Base-by-base conservation (phyloP, 2,113 vertebrate genomes). In the Caranx ignobilis region DNA sequence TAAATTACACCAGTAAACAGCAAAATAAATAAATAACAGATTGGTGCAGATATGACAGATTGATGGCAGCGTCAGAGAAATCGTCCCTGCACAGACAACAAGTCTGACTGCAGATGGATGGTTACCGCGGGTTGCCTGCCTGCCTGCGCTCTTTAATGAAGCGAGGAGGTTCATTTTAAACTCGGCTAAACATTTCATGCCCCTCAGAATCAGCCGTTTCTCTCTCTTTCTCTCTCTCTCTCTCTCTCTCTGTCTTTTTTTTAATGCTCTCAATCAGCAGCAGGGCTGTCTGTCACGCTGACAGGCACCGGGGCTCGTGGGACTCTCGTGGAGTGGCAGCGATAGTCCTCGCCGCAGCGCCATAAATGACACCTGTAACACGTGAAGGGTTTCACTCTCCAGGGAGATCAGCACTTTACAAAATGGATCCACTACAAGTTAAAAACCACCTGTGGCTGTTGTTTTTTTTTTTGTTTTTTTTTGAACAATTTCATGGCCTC, bases 261-360 rank as follows among this genome's bases (percentile, higher is more conserved):
- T 65, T n/a, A 77, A 35, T 12, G 59, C 75, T 84, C 50, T 74
- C 75, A 60, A 78, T 89, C 89, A 83, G 67, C 43, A 3, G 67
- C 73, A 2, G 56, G 69, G 75, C 55, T 78, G 87, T 78, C 85
- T 77, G 87, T 86, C 85, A 86, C 2, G 63, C 55, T 83, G 87
- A 84, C 75, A 67, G 81, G 64, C 57, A 47, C 64, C 39, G 41
- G 37, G 82, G 77, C 85, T 79, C 77, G 5, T 59, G 83, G 87
- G 87, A 87, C 32, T 21, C 54, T 62, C 61, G 34, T 37, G 31
- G 52, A 52, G 71, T n/a, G 75, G 68, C 62, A 18, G 63, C 6
- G 75, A 62, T 62, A 67, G 75, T 67, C 84, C 65, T 72, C 68
- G 47, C 75, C 5, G 7, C 71, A 16, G 75, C 65, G n/a, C 72